Evolutionary conservation across 2,113 vertebrate genomes (phyloP), one percentile per base, ranked within the genome.

Genomic region (Desmodus rotundus): DNA sequence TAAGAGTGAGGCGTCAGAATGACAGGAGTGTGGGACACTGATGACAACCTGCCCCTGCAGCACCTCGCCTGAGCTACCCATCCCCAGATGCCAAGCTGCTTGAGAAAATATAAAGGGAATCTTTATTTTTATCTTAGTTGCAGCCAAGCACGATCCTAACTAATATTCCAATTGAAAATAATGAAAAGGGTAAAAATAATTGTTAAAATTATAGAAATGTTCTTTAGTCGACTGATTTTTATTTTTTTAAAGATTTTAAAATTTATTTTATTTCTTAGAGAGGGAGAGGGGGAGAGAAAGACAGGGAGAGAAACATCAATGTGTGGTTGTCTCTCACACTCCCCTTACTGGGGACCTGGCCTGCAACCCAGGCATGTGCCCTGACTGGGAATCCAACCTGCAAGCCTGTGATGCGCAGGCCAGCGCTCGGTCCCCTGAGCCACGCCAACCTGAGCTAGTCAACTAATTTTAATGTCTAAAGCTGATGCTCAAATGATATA

Each of bases 31-130:
- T 56, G 43, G 20, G 15, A 10, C 5, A 5, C 12, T 52, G 5
- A 45, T 26, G 19, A n/a, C 9, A 63, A 8, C 0, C 50, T 26
- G 5, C 5, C 17, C 17, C 19, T 84, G 24, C 1, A 52, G 3
- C 7, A 73, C 54, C 31, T 54, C 4, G n/a, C 31, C 13, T 13
- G n/a, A 73, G 1, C 36, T 58, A 13, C 26, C 41, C 68, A 22
- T 54, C 6, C 28, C 2, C 8, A 24, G 12, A 28, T 47, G 65
- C 41, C 78, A 5, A 20, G 52, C 22, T 33, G 63, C 61, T 41
- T 41, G 16, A 58, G 16, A 76, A 81, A 70, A 74, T 36, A 65
- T 10, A 28, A 72, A 85, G 3, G 19, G 31, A 72, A 83, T 20
- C 12, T 65, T 45, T 9, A 52, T 6, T 61, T 41, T 89, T 83